A percentile compares a stretch with the other conserved stretches of the same genome.
phyloP scores from a whole-genome alignment of 2,113 vertebrate genomes.

The Progne subis region DNA sequence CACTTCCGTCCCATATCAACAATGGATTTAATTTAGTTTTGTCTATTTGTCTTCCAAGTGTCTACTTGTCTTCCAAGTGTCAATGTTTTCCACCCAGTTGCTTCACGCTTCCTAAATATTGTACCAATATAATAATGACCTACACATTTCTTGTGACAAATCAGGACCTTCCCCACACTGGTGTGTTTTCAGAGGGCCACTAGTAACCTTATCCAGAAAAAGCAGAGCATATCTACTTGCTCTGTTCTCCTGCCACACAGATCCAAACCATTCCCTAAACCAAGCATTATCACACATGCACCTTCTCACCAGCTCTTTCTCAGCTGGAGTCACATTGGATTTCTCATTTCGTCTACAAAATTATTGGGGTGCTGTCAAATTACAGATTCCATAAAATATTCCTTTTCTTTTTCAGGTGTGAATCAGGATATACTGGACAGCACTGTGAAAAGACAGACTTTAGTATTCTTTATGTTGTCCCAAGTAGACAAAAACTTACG shows the following conservation, averaged over 20 bases:
- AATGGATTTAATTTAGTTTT: neutral
- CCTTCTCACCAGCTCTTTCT: neutral
- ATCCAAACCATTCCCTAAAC: neutral
- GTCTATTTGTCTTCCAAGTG: neutral
- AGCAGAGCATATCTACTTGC: neutral
- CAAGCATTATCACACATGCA: accelerated
- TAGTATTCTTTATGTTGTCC: slow-evolving; percentile 96
- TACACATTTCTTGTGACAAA: neutral
- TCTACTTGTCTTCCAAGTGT: neutral
- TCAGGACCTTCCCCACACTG: accelerated
- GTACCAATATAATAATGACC: neutral
- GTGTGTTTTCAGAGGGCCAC: neutral
- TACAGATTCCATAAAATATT: neutral
- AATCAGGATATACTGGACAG: slow-evolving; percentile 90
- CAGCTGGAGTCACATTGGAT: neutral
- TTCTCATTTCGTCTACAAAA: neutral
- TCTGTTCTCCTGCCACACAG: neutral
- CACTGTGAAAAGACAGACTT: slow-evolving; percentile 95
- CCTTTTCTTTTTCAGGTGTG: slow-evolving; percentile 82
- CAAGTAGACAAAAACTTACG: slow-evolving; percentile 94
- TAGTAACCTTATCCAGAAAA: neutral
- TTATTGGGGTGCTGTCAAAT: neutral
- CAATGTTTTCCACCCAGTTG: neutral
- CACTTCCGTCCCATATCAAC: neutral
- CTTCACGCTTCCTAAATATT: neutral